A percentile compares a stretch with the other conserved stretches of the same genome.
Evolutionary conservation across 1,140 invertebrate species (phyloP).

Genomic region (Macrobrachium rosenbergii): DNA sequence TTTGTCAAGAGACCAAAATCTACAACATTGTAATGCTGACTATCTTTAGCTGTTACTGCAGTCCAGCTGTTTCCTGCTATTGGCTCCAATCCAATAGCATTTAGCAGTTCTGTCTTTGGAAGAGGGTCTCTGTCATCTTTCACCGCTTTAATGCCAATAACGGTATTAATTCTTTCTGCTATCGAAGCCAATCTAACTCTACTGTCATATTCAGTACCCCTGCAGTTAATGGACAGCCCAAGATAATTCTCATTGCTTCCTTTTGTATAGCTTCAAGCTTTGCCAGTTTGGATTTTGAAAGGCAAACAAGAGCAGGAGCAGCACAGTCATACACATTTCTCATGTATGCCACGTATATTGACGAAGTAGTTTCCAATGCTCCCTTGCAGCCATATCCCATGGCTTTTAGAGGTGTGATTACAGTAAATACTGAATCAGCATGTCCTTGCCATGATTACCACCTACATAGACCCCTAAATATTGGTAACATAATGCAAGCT

Average conservation of each 20-base stretch:
- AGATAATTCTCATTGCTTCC: slow-evolving; percentile 2
- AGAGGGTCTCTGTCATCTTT: too few relatives aligned
- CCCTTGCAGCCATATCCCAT: neutral
- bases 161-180: too few relatives aligned
- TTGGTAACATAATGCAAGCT: neutral
- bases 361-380: neutral
- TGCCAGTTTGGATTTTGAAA: neutral
- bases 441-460: neutral
- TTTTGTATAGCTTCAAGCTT: neutral
- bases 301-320: neutral
- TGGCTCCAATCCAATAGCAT: too few relatives aligned
- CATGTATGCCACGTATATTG: neutral
- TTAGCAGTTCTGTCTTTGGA: too few relatives aligned
- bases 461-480: slow-evolving; percentile 9
- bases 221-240: neutral
- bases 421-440: neutral
- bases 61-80: too few relatives aligned
- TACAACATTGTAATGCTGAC: too few relatives aligned
- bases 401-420: neutral
- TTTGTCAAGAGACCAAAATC: too few relatives aligned
- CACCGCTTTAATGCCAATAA: too few relatives aligned
- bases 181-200: neutral
- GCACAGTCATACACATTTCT: neutral
- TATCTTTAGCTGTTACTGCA: too few relatives aligned
- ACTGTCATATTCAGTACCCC: neutral